Conservation (phyloP, 2,113 vertebrate species). For the Diphyllodes magnificus region DNA sequence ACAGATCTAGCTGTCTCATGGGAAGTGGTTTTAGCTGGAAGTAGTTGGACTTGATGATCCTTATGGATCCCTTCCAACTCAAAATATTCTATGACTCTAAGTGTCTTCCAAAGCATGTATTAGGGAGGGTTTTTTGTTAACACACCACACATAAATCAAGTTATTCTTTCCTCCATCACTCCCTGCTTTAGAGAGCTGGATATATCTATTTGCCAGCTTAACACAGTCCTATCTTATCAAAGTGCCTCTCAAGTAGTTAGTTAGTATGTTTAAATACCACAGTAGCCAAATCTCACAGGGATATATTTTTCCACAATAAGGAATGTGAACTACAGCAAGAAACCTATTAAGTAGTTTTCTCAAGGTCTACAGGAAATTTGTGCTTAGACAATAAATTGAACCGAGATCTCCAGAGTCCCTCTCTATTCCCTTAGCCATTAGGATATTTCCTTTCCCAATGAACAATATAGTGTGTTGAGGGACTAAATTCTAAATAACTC, state of each 20-base stretch:
- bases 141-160: background rate
- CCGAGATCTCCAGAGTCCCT: background rate
- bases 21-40: background rate
- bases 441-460: background rate
- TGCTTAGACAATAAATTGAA: background rate
- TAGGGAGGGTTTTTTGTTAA: background rate
- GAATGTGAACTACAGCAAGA: background rate
- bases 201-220: background rate
- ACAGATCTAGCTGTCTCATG: background rate
- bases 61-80: background rate
- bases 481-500: background rate
- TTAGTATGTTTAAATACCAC: background rate
- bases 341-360: background rate
- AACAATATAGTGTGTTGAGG: background rate
- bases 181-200: background rate
- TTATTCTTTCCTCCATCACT: background rate
- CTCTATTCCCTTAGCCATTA: background rate
- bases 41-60: background rate
- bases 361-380: background rate
- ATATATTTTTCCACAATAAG: background rate
- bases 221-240: background rate
- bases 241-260: background rate
- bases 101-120: background rate
- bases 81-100: background rate
- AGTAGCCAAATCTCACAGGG: background rate